These are phyloP conservation scores for Carposina sasakii DNA, from an alignment of 1,140 invertebrate species.

Conservation along the genomic window DNA sequence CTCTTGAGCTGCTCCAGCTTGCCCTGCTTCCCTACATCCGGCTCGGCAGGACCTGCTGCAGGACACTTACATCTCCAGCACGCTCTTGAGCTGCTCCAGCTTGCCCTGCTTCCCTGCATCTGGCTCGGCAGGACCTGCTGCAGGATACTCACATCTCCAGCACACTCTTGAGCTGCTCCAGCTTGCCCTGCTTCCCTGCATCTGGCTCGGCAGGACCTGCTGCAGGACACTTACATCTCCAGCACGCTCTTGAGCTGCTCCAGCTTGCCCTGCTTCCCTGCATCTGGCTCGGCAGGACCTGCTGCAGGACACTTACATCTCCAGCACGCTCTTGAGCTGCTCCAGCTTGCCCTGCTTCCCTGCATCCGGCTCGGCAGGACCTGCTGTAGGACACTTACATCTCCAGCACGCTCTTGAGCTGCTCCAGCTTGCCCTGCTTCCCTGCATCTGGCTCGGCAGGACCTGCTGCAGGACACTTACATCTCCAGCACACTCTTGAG, in stretches of 20 bases:
- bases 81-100: slow-evolving; percentile 97
- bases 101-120: slow-evolving; percentile 98
- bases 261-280: slow-evolving; percentile 96
- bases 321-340: slow-evolving; percentile 97
- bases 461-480: slow-evolving; percentile 80
- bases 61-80: slow-evolving; percentile 94
- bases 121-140: slow-evolving; percentile 84
- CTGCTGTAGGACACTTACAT: slow-evolving; percentile 87
- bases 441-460: slow-evolving; percentile 93
- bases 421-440: slow-evolving; percentile 96
- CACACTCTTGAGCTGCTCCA: slow-evolving; percentile 98
- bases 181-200: slow-evolving; percentile 96
- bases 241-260: slow-evolving; percentile 98
- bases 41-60: slow-evolving; percentile 83
- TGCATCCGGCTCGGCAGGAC: slow-evolving; percentile 90
- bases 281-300: slow-evolving; percentile 88
- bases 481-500: slow-evolving; percentile 99
- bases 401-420: slow-evolving; percentile 98
- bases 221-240: slow-evolving; percentile 91
- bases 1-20: slow-evolving; percentile 98
- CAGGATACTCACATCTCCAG: slow-evolving; percentile 93
- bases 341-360: slow-evolving; percentile 97
- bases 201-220: slow-evolving; percentile 88
- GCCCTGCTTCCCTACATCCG: slow-evolving; percentile 95
- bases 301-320: slow-evolving; percentile 91